Percentiles rank a stretch among this genome's conserved stretches.
phyloP scores from a whole-genome alignment of 2,888 invertebrate species.

The Cephus runcator region DNA sequence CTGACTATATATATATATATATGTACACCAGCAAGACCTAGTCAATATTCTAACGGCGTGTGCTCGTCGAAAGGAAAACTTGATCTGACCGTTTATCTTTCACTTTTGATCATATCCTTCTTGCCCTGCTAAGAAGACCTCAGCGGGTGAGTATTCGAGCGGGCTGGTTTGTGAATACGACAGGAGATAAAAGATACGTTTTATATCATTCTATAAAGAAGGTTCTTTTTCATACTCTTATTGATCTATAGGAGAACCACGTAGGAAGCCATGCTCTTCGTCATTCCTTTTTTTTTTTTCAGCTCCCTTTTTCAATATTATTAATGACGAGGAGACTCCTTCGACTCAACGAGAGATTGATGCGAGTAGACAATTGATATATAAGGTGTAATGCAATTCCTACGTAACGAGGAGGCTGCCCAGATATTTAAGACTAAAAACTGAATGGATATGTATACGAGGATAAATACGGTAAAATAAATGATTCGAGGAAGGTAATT shows the following conservation, averaged over 20 bases:
- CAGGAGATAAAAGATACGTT: background rate
- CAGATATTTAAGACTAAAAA: background rate
- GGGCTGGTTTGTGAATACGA: background rate
- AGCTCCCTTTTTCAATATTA: background rate
- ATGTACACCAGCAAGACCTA: background rate
- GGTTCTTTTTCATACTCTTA: background rate
- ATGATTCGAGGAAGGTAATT: background rate
- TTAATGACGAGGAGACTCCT: background rate
- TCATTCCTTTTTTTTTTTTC: background rate
- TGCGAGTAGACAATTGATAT: background rate
- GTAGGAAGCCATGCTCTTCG: background rate
- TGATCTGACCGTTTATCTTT: conserved; percentile 2
- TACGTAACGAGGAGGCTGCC: too few relatives aligned
- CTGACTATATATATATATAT: background rate
- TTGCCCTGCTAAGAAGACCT: conserved; percentile 21
- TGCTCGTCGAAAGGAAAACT: conserved; percentile 28
- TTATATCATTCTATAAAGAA: background rate
- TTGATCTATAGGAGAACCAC: background rate
- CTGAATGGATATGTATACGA: background rate
- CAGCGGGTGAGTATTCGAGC: conserved; percentile 11
- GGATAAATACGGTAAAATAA: background rate
- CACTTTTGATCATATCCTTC: conserved; percentile 23
- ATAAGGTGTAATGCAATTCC: background rate
- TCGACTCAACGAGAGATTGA: background rate
- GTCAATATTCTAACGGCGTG: background rate